Conservation (phyloP, 35 echinoderm and acorn worm species). For the Heliocidaris erythrogramma region DNA sequence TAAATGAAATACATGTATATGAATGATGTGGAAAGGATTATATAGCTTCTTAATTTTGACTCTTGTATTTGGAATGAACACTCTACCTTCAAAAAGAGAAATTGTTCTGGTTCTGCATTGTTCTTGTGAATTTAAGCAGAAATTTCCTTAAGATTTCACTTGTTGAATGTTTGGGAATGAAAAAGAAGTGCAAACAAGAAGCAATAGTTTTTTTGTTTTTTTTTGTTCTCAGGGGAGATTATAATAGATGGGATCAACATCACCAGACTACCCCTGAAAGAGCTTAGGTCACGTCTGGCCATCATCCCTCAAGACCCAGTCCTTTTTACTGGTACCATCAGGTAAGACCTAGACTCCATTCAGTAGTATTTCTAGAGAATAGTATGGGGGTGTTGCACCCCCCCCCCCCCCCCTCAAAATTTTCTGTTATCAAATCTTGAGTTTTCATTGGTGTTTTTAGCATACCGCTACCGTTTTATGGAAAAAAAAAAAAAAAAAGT, state of each 20-base stretch:
- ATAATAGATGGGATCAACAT: slow-evolving; percentile 88
- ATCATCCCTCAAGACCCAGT: slow-evolving; percentile 98
- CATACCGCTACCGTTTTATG: too few species aligned
- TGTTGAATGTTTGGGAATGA: neutral
- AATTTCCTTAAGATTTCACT: neutral
- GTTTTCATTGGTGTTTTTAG: too few species aligned
- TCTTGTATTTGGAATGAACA: neutral
- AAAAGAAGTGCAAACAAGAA: neutral
- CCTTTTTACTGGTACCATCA: slow-evolving; percentile 86
- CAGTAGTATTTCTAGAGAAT: too few species aligned
- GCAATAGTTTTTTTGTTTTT: neutral
- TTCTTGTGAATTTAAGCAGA: neutral
- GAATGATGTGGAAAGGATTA: neutral
- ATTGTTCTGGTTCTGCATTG: neutral
- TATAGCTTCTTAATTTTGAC: too few species aligned
- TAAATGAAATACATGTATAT: neutral
- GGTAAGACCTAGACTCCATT: slow-evolving; percentile 32
- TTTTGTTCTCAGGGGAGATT: slow-evolving; percentile 65
- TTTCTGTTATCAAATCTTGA: too few species aligned
- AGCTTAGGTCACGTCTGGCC: slow-evolving; percentile 71
- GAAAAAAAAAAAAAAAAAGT: too few species aligned
- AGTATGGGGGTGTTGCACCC: neutral
- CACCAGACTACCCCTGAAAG: slow-evolving; percentile 69
- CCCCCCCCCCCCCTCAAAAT: slow-evolving; percentile 9
- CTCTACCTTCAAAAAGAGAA: neutral